Conservation (phyloP, 2,113 vertebrate genomes). For the Trichechus manatus region DNA sequence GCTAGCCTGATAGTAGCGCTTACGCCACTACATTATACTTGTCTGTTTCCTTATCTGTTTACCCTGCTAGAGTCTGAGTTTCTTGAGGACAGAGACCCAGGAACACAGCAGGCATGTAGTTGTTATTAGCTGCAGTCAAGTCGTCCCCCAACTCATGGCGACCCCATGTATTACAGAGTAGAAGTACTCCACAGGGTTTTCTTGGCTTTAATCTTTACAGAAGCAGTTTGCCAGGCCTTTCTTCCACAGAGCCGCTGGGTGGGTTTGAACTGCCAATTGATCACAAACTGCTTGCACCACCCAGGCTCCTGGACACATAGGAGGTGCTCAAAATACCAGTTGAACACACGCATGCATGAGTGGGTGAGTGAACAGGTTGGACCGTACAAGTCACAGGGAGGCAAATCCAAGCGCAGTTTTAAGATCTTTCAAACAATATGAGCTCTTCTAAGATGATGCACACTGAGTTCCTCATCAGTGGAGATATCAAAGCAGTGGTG, state of each 20-base stretch:
- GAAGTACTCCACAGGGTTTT: too few species aligned
- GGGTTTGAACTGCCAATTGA: too few species aligned
- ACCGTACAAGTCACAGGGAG: not conserved
- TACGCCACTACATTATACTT: not conserved
- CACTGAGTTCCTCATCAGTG: too few species aligned
- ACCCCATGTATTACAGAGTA: too few species aligned
- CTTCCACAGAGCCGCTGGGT: too few species aligned
- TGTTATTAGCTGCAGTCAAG: not conserved
- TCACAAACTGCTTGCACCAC: too few species aligned
- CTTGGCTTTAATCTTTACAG: too few species aligned
- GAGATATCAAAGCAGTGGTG: not conserved
- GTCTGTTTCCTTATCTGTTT: not conserved
- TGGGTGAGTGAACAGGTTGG: not conserved
- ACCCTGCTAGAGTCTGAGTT: not conserved
- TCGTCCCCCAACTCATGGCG: not conserved
- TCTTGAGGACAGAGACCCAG: not conserved
- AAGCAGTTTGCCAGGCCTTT: too few species aligned
- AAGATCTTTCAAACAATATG: not conserved
- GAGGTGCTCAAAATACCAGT: not conserved
- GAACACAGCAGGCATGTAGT: not conserved
- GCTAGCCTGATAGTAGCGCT: not conserved
- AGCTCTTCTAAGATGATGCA: not conserved
- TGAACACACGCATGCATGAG: fast-evolving
- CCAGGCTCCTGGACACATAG: not conserved
- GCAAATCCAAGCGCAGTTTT: not conserved